A percentile compares a stretch with the other conserved stretches of the same genome.
Evolutionary conservation across 2,797 vertebrate genomes (phyloP).

Genomic region (Otus scops): DNA sequence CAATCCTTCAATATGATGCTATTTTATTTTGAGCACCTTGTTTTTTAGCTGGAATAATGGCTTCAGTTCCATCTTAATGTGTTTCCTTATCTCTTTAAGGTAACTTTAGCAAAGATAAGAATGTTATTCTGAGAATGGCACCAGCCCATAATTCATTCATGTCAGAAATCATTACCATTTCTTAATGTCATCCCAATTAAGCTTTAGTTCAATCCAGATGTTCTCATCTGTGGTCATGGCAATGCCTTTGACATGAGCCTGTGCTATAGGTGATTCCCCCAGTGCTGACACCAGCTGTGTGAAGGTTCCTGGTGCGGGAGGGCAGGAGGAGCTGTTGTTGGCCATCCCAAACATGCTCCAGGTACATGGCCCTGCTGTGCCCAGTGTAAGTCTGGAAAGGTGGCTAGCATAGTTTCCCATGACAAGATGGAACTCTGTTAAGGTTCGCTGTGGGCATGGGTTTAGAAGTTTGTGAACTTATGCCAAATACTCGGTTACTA

Average conservation of each 20-base stretch:
- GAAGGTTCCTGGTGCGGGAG: background rate
- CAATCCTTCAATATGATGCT: background rate
- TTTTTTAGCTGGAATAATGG: background rate
- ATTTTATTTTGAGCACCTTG: background rate
- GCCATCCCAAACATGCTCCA: accelerated
- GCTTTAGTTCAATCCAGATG: background rate
- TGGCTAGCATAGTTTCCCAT: background rate
- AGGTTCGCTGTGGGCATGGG: background rate
- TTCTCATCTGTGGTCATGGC: background rate
- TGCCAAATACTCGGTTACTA: background rate
- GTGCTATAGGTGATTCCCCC: background rate
- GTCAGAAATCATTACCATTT: background rate
- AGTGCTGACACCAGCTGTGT: background rate
- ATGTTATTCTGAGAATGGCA: background rate
- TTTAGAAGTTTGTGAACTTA: background rate
- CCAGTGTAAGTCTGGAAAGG: background rate
- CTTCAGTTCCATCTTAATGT: background rate
- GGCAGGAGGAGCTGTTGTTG: background rate
- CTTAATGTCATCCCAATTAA: background rate
- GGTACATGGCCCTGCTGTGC: background rate
- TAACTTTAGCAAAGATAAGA: background rate
- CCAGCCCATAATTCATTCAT: background rate
- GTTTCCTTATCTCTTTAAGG: background rate
- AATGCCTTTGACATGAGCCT: background rate
- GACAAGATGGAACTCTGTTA: background rate